phyloP scores from a whole-genome alignment of 92 coral and sea anemone genomes.

The Porites evermanni region DNA sequence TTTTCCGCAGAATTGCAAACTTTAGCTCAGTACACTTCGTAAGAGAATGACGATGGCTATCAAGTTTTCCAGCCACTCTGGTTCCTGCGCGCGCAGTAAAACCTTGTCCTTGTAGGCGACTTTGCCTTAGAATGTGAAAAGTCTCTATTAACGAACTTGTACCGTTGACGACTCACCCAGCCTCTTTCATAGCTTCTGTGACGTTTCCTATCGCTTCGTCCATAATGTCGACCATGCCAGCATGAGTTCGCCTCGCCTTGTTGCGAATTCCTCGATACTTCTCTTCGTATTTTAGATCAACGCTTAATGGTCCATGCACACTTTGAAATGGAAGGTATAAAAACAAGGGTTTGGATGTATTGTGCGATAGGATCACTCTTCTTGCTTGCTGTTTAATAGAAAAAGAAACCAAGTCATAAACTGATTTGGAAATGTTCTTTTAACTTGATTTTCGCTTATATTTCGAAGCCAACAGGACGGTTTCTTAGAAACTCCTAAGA shows the following conservation, averaged over 20 bases:
- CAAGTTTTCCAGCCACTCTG: no score
- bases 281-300: conserved; percentile 56
- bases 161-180: conserved; percentile 47
- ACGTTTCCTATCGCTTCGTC: conserved; percentile 84
- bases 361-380: conserved; percentile 32
- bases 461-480: no score
- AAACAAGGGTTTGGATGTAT: conserved; percentile 43
- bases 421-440: neutral
- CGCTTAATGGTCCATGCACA: conserved; percentile 57
- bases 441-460: no score
- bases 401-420: neutral
- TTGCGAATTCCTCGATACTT: conserved; percentile 61
- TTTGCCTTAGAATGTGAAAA: no score
- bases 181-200: conserved; percentile 43
- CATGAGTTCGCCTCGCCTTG: conserved; percentile 52
- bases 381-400: conserved; percentile 24
- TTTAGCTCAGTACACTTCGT: no score
- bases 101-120: no score
- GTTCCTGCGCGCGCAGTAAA: no score
- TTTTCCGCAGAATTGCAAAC: no score
- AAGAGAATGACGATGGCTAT: no score
- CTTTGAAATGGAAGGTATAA: conserved; percentile 51
- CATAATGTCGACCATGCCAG: conserved; percentile 76
- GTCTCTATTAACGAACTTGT: no score
- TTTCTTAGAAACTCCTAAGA: no score